Conservation (phyloP, 1,140 invertebrate species). For the Nephotettix cincticeps region DNA sequence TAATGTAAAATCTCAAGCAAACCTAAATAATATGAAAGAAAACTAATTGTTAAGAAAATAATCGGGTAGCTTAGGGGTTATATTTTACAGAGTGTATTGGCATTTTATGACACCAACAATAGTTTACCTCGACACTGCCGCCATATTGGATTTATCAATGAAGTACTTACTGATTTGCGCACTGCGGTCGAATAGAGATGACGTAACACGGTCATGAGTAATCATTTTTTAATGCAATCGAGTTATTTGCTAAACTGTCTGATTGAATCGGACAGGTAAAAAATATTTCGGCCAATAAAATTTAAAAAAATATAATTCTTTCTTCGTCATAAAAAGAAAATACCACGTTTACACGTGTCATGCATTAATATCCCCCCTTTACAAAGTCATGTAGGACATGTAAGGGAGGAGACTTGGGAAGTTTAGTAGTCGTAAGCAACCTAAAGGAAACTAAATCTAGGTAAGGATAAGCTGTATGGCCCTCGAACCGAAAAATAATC, state of each 20-base stretch:
- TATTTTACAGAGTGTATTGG: not conserved
- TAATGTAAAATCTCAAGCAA: no score
- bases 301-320: no score
- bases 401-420: not conserved
- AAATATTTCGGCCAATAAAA: no score
- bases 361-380: not conserved
- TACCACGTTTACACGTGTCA: no score
- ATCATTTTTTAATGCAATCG: no score
- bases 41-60: not conserved
- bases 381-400: not conserved
- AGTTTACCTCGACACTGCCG: slow-evolving; percentile 1
- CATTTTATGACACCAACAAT: not conserved
- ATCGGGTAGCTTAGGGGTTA: not conserved
- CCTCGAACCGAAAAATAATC: slow-evolving; percentile 26
- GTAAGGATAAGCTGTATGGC: slow-evolving; percentile 15
- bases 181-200: not conserved
- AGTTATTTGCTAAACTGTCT: no score
- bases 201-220: not conserved
- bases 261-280: no score
- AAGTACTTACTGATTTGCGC: not conserved
- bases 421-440: not conserved
- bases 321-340: no score
- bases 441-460: slow-evolving; percentile 5
- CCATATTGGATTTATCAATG: not conserved
- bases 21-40: no score